Base-by-base conservation (phyloP, 1,140 invertebrate genomes). In the Sipha flava region DNA sequence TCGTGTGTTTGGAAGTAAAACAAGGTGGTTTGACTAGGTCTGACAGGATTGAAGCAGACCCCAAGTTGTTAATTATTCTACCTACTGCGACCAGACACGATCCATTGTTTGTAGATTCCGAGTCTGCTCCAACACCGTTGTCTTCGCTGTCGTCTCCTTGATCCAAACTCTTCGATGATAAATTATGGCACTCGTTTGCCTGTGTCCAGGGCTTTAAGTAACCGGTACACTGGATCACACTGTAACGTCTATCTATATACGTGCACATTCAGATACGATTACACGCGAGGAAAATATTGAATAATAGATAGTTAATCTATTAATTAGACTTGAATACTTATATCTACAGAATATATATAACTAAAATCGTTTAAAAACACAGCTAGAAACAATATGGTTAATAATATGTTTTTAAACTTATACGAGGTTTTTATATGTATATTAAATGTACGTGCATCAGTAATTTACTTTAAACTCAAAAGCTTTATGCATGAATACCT, bases 131-230 rank as follows among this genome's bases (percentile, higher is more conserved):
- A 12, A 57, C 83, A 29, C 84, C 87, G 18, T 92, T 91, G 14
- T 87, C 87, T 12, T 75, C 83, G 26, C 84, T 87, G 18, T 93
- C 91, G 16, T 77, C 73, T n/a, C 49, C 92, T 3, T 86, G 88
- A 70, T 87, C 87, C n/a, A 66, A 83, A 43, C 84, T 87, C n/a
- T 93, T 91, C 9, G 87, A 87, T 10, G 73, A 83, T 34, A 84
- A 86, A n/a, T 93, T 91, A 80, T 90, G 84, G 10, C 88, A 88
- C 59, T 93, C 89, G 86, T 94, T 94, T 1, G 91, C 90, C 7
- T 93, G 91, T 5, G 92, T 90, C 95, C 94, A 97, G 0, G 94
- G 95, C 84, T 97, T 97, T 9, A 98, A 86, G 84, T 97, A 97
- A 1, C 95, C 95, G 49, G 92, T 95, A 84, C 93, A 95, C 84